These are phyloP conservation scores for Thrips palmi DNA, from an alignment of 1,140 invertebrate genomes.

Conservation along the genomic window DNA sequence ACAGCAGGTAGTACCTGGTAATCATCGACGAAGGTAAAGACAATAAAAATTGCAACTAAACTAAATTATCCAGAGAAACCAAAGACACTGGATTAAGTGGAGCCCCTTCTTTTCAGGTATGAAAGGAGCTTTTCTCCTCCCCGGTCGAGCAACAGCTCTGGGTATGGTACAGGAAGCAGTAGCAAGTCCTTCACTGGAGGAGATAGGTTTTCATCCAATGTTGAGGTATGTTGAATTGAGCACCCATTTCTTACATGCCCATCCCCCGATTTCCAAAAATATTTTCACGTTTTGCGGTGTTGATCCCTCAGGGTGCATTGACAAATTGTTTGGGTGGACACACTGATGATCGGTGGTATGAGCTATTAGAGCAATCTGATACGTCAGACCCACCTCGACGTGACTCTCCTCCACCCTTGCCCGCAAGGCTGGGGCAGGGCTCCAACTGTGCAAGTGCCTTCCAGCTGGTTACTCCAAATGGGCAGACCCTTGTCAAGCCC, in stretches of 20 bases:
- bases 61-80: no score
- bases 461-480: conserved; percentile 13
- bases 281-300: background rate
- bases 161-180: conserved; percentile 65
- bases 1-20: conserved; percentile 32
- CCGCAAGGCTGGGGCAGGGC: conserved; percentile 17
- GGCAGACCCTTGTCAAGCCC: conserved; percentile 13
- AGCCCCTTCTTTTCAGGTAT: conserved; percentile 29
- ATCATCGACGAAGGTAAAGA: conserved; percentile 32
- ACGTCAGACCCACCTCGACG: conserved; percentile 18
- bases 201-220: conserved; percentile 30
- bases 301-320: conserved; percentile 26
- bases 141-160: conserved; percentile 62
- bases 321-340: conserved; percentile 44
- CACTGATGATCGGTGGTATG: conserved; percentile 47
- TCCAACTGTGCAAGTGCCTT: conserved; percentile 17
- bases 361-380: conserved; percentile 31
- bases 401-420: conserved; percentile 31
- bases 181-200: conserved; percentile 39
- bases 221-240: conserved; percentile 18
- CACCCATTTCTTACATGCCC: background rate
- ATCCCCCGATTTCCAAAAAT: background rate
- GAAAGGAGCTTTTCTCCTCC: conserved; percentile 61
- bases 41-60: no score
- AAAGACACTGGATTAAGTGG: no score